These are phyloP conservation scores for Drosophila parvula DNA, from an alignment of 1,140 invertebrate species.

Conservation along the genomic window DNA sequence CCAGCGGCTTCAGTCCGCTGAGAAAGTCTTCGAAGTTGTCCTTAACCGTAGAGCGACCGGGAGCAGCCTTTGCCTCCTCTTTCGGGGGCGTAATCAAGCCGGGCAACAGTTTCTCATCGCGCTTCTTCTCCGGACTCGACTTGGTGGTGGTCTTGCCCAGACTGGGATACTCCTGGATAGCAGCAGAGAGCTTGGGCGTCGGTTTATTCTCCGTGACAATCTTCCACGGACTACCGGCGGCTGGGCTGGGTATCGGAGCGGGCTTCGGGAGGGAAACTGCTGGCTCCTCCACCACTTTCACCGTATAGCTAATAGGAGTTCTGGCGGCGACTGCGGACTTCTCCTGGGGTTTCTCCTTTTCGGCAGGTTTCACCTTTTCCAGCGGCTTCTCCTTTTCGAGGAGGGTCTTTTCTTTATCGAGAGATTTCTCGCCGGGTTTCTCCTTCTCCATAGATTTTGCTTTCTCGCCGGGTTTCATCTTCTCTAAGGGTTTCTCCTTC, in stretches of 20 bases:
- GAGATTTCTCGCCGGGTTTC: constrained; percentile 9
- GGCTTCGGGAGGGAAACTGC: not conserved
- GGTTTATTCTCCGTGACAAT: constrained; percentile 18
- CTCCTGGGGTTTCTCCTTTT: constrained; percentile 5
- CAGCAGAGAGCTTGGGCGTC: constrained; percentile 18
- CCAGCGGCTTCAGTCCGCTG: constrained; percentile 53
- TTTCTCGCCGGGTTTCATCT: not conserved
- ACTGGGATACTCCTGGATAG: constrained; percentile 32
- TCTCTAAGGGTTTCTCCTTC: constrained; percentile 9
- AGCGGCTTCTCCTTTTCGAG: constrained; percentile 16
- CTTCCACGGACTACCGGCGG: constrained; percentile 27
- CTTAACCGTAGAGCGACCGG: constrained; percentile 9
- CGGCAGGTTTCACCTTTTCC: not conserved
- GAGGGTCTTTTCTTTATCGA: constrained; percentile 4
- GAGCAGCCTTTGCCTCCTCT: not conserved
- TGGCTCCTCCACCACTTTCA: constrained; percentile 17
- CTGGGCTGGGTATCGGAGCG: not conserved
- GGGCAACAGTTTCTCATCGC: constrained; percentile 30
- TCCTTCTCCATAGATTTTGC: constrained; percentile 15
- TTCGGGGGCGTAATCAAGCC: constrained; percentile 24
- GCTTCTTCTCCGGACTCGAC: constrained; percentile 34
- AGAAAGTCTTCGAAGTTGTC: constrained; percentile 70
- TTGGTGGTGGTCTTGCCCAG: constrained; percentile 25
- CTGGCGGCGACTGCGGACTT: not conserved
- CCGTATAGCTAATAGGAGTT: not conserved